Percentiles rank a stretch among this genome's conserved stretches.
Conservation (phyloP, 2,113 vertebrate genomes). For the Anhinga rufa region DNA sequence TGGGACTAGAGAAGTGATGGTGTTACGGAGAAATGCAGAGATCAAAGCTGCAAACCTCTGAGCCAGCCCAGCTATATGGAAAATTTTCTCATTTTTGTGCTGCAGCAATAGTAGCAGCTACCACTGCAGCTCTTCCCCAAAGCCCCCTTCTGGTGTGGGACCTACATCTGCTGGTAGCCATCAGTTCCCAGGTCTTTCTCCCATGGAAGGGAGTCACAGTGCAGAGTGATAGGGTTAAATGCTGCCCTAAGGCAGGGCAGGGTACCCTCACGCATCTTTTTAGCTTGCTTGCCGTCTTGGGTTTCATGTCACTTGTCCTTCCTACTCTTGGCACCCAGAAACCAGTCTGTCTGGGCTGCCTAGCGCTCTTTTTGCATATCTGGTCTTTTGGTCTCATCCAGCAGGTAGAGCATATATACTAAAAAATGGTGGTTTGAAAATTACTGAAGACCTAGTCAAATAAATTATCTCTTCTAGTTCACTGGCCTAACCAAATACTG, state of each 20-base stretch:
- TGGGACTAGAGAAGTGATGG: background rate
- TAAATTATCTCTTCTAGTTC: background rate
- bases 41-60: background rate
- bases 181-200: background rate
- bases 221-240: background rate
- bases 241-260: background rate
- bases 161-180: background rate
- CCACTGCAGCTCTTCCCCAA: background rate
- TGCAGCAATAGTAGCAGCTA: background rate
- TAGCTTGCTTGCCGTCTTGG: background rate
- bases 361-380: background rate
- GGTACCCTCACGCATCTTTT: background rate
- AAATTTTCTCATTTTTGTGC: background rate
- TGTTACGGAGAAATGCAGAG: background rate
- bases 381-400: background rate
- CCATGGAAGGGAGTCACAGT: background rate
- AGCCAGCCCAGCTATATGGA: background rate
- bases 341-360: background rate
- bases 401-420: background rate
- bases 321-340: background rate
- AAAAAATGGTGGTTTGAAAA: background rate
- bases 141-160: background rate
- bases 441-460: background rate
- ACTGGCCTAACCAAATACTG: background rate
- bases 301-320: background rate